Evolutionary conservation across 2,797 vertebrate genomes (phyloP).

Genomic region (Eremophila alpestris): DNA sequence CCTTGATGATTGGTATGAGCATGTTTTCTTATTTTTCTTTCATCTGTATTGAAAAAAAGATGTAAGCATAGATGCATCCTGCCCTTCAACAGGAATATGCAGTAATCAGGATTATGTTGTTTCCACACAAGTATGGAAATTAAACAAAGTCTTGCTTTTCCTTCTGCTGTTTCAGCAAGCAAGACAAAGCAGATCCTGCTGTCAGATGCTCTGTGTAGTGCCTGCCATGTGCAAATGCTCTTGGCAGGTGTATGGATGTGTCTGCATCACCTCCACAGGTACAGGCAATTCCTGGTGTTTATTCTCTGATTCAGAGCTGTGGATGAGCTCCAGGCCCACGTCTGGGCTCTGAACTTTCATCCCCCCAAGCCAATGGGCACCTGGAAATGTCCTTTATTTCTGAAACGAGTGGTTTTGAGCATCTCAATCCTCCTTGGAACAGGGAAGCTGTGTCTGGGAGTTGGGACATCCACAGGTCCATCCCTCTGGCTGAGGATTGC

Average conservation of each 20-base stretch:
- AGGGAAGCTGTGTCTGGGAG: background rate
- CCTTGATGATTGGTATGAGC: background rate
- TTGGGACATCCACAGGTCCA: accelerated
- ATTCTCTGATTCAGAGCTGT: background rate
- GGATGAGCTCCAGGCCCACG: background rate
- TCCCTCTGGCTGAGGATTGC: background rate
- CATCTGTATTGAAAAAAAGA: background rate
- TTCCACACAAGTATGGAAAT: background rate
- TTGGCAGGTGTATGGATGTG: background rate
- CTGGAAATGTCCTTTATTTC: background rate
- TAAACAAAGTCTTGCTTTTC: background rate
- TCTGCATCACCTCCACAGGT: background rate
- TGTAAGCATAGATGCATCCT: background rate
- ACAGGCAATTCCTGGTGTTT: background rate
- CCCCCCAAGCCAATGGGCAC: background rate
- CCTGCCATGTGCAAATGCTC: background rate
- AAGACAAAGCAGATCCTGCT: background rate
- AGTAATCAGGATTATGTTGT: background rate
- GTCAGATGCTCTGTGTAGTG: background rate
- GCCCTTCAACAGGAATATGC: background rate
- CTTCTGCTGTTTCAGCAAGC: background rate
- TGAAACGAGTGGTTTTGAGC: background rate
- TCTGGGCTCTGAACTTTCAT: background rate
- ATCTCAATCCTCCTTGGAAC: background rate
- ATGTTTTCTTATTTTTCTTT: background rate